phyloP scores from a whole-genome alignment of 2,888 invertebrate species.

The Clitarchus hookeri region DNA sequence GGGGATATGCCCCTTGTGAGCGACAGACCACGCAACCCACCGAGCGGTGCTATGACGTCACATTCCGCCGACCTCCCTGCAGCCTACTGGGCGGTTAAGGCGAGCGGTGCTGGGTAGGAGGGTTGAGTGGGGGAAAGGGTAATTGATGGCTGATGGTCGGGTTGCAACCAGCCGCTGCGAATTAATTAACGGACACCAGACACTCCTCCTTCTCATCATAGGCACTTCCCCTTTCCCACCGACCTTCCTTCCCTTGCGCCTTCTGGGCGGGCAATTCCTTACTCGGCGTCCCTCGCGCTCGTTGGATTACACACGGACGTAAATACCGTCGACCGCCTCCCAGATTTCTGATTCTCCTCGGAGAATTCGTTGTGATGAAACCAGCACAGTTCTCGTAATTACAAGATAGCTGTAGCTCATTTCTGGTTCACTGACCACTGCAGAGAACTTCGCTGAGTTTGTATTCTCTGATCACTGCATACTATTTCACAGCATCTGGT shows the following conservation, averaged over 20 bases:
- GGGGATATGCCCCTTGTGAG: not conserved
- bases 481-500: no score
- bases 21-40: not conserved
- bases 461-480: no score
- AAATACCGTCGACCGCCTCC: no score
- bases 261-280: not conserved
- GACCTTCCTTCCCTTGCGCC: not conserved
- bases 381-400: no score
- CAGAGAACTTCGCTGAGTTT: no score
- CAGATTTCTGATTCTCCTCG: no score
- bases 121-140: not conserved
- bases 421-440: no score
- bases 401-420: no score
- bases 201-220: not conserved
- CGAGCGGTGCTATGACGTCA: not conserved
- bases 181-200: constrained; percentile 14
- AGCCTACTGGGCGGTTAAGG: not conserved
- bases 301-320: no score
- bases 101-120: not conserved
- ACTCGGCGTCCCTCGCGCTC: no score
- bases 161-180: constrained; percentile 8
- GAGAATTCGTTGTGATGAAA: no score
- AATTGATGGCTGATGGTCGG: constrained; percentile 14
- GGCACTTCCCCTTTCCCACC: not conserved
- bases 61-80: not conserved